Evolutionary conservation across 2,113 vertebrate species (phyloP), one percentile per base, ranked within the genome.

Genomic region (Dermatemys mawii): DNA sequence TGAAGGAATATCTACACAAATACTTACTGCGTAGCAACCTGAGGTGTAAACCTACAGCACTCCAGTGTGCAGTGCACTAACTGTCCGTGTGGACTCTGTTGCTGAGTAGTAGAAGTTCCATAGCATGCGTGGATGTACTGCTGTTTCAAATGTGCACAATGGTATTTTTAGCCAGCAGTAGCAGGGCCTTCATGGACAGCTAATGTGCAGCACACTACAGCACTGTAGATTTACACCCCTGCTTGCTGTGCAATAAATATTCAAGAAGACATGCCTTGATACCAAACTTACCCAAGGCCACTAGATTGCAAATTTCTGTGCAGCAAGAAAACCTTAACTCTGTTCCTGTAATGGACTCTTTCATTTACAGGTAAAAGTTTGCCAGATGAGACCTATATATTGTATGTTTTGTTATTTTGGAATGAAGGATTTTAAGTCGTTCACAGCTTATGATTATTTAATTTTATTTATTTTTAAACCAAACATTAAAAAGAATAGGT

Each of bases 361-460:
- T 84, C 17, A 87, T 79, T 50, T 55, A 93, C 46, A 86, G 53
- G 17, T 84, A 53, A 50, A 80, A 78, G 38, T 89, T 88, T 83
- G 53, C 49, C 80, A 84, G 83, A 21, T 63, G 29, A 0, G 0
- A 81, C 70, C 91, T 12, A 21, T n/a, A 32, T 22, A 84, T 73
- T 86, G 86, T 78, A 41, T 49, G 75, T 78, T 78, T 50, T 26
- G 0, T 0, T 41, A 76, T 55, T 53, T 93, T 90, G 49, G 90
- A 84, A 8, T 70, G n/a, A 92, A 35, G 9, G 70, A 38, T 67
- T 67, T 67, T 38, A 67, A 38, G 86, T 88, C 67, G 49, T 46
- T 95, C 21, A 49, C 17, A 57, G 54, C 48, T 32, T 53, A 32
- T 41, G 35, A 1, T 26, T 90, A 48, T 24, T 63, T 84, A 8